A percentile compares a stretch with the other conserved stretches of the same genome.
Conservation (phyloP, 2,888 invertebrate species). For the Spialia ferax region DNA sequence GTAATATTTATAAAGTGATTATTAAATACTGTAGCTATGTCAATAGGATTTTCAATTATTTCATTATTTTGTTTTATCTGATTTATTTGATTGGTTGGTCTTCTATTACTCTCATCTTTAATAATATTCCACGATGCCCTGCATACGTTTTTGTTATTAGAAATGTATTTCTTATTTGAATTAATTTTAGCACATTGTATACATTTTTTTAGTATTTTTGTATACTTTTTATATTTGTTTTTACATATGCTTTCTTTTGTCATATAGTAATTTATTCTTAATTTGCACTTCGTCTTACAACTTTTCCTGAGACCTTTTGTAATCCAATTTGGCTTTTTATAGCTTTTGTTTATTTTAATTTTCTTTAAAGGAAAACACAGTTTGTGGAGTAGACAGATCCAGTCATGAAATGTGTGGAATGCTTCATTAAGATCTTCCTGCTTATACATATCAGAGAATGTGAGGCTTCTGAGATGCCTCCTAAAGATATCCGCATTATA, state of each 20-base stretch:
- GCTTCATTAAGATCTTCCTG: constrained; percentile 5
- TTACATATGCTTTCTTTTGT: background rate
- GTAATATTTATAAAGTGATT: background rate
- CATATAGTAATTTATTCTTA: constrained; percentile 21
- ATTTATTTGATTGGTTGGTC: background rate
- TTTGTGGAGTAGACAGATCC: constrained; percentile 3
- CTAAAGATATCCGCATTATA: background rate
- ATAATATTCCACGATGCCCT: constrained; percentile 20
- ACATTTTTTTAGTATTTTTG: constrained; percentile 19
- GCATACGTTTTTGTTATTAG: background rate
- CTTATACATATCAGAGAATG: background rate
- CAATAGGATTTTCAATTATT: constrained; percentile 2
- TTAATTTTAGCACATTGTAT: background rate
- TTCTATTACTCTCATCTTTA: constrained; percentile 1
- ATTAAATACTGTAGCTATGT: constrained; percentile 16
- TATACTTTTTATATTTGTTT: background rate
- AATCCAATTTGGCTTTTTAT: constrained; percentile 12
- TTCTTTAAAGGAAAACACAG: constrained; percentile 16
- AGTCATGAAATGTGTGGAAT: constrained; percentile 15
- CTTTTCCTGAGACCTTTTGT: constrained; percentile 4
- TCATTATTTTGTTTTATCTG: background rate
- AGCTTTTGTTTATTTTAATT: background rate
- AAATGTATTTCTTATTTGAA: constrained; percentile 14
- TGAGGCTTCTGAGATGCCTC: background rate
- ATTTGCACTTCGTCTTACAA: constrained; percentile 6